Percentiles rank a stretch among this genome's conserved stretches.
Conservation (phyloP, 2,888 invertebrate species). For the Abrostola triplasia region DNA sequence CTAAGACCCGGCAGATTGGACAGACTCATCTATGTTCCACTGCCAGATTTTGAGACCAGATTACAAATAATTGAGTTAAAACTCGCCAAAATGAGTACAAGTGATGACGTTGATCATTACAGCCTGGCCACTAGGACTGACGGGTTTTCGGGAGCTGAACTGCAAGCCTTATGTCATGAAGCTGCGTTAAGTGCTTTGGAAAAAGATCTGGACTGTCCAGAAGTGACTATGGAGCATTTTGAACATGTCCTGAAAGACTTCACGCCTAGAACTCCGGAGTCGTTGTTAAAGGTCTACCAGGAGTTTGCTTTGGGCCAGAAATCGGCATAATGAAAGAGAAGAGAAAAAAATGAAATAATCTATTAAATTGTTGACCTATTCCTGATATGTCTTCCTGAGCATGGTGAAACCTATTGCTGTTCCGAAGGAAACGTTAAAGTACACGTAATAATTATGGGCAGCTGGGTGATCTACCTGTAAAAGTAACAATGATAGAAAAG, state of each 20-base stretch:
- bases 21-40: constrained; percentile 96
- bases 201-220: constrained; percentile 90
- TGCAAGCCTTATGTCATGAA: constrained; percentile 96
- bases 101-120: constrained; percentile 90
- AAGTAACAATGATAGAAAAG: constrained; percentile 13
- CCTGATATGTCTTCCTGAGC: no score
- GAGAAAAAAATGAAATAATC: no score
- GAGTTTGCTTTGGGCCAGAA: constrained; percentile 86
- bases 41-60: constrained; percentile 95
- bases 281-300: constrained; percentile 92
- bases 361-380: no score
- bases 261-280: constrained; percentile 92
- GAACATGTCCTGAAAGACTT: constrained; percentile 91
- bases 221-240: constrained; percentile 92
- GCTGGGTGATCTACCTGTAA: background rate
- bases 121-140: constrained; percentile 91
- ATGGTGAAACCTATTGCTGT: no score
- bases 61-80: constrained; percentile 94
- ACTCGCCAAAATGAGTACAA: constrained; percentile 91
- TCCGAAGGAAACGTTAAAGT: no score
- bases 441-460: background rate
- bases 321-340: constrained; percentile 59
- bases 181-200: constrained; percentile 96
- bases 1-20: constrained; percentile 97
- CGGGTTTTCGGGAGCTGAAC: constrained; percentile 98